phyloP scores from a whole-genome alignment of 2,113 vertebrate genomes.

The Oncorhynchus clarkii region DNA sequence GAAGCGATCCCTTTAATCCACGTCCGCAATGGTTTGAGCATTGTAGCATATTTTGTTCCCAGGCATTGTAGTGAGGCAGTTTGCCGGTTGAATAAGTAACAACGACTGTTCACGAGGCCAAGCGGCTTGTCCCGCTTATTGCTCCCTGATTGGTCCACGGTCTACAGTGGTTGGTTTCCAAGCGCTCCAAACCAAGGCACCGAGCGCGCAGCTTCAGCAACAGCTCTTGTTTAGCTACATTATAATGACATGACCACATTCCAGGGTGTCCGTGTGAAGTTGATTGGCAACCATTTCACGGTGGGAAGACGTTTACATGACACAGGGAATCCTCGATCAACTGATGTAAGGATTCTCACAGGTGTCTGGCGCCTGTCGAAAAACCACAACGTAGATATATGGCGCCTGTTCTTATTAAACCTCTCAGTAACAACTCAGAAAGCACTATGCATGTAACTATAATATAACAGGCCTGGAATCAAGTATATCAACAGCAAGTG shows the following conservation, averaged over 20 bases:
- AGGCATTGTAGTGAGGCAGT: conserved; percentile 10
- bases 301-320: too few species aligned
- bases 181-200: background rate
- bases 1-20: conserved; percentile 43
- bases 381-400: background rate
- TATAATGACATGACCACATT: conserved; percentile 56
- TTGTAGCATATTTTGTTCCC: conserved; percentile 51
- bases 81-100: conserved; percentile 18
- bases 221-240: conserved; percentile 13
- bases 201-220: conserved; percentile 9
- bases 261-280: background rate
- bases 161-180: conserved; percentile 1
- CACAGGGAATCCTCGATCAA: background rate
- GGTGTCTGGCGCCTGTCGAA: background rate
- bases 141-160: conserved; percentile 57
- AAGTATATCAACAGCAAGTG: background rate
- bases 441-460: background rate
- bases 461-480: background rate
- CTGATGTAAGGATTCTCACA: background rate
- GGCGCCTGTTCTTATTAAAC: too few species aligned
- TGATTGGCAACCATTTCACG: too few species aligned
- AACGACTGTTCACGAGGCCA: conserved; percentile 16
- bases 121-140: conserved; percentile 9
- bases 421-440: too few species aligned
- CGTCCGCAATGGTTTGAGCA: conserved; percentile 52